Evolutionary conservation across 2,797 vertebrate species (phyloP).

Genomic region (Thamnophis elegans): DNA sequence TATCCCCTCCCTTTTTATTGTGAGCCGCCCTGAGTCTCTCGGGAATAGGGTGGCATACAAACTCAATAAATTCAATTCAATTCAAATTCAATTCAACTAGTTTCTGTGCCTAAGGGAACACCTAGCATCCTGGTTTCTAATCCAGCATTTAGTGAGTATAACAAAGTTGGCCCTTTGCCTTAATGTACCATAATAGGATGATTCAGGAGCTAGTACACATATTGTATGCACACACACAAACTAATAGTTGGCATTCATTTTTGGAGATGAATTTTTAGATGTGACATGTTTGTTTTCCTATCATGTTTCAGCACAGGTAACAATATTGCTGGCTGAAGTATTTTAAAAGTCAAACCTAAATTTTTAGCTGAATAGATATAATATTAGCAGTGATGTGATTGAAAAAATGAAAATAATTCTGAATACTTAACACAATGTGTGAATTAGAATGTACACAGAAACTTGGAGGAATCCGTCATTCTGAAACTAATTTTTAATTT

Average conservation of each 20-base stretch:
- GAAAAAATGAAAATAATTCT: not conserved
- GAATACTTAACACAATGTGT: not conserved
- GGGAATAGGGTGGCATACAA: too few species aligned
- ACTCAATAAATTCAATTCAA: too few species aligned
- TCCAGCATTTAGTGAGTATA: too few species aligned
- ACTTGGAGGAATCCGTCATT: not conserved
- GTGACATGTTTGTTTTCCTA: not conserved
- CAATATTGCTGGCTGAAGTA: not conserved
- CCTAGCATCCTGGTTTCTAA: not conserved
- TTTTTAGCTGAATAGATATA: not conserved
- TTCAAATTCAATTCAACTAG: too few species aligned
- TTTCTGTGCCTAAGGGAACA: not conserved
- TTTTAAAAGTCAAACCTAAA: not conserved
- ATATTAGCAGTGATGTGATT: not conserved
- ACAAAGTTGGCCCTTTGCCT: not conserved
- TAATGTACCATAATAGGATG: not conserved
- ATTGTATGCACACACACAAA: not conserved
- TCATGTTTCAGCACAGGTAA: not conserved
- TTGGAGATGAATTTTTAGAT: not conserved
- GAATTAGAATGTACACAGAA: not conserved
- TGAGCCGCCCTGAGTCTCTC: too few species aligned
- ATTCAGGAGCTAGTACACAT: not conserved
- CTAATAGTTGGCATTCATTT: not conserved
- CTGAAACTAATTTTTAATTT: not conserved
- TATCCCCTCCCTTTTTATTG: too few species aligned